phyloP scores from a whole-genome alignment of 2,888 invertebrate genomes.

The Metacarcinus magister region DNA sequence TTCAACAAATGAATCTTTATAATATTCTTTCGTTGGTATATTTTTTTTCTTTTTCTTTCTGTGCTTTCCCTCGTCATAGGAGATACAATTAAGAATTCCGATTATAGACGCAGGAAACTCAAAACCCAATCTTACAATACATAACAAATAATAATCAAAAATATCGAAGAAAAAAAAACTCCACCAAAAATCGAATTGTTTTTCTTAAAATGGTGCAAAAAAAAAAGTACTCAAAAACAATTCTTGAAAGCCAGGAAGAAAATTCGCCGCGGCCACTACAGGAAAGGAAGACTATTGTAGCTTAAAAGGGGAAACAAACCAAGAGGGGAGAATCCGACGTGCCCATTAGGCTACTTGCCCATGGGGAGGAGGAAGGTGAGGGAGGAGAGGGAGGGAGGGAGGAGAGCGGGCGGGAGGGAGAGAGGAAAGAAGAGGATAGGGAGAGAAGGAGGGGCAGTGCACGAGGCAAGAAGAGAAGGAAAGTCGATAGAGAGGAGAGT shows the following conservation, averaged over 20 bases:
- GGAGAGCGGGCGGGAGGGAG: no score
- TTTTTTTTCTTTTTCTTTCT: no score
- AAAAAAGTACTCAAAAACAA: background rate
- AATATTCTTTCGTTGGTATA: no score
- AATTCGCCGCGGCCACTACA: background rate
- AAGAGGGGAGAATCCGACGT: background rate
- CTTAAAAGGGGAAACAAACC: slow-evolving; percentile 49
- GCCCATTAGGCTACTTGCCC: slow-evolving; percentile 18
- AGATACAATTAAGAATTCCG: no score
- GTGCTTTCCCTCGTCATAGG: no score
- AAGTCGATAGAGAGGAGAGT: background rate
- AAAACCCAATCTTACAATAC: background rate
- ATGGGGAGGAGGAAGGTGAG: background rate
- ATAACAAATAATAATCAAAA: background rate
- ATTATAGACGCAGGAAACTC: background rate
- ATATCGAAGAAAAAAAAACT: background rate
- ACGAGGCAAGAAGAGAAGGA: slow-evolving; percentile 17
- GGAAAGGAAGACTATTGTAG: background rate
- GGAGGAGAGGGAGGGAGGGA: background rate
- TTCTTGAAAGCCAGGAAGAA: background rate
- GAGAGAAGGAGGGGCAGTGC: background rate
- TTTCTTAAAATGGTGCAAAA: background rate
- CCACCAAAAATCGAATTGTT: background rate
- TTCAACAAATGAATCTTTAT: no score
- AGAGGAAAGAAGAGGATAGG: background rate